Evolutionary conservation across 2,797 vertebrate genomes (phyloP).

Genomic region (Typhlichthys eigenmanni): DNA sequence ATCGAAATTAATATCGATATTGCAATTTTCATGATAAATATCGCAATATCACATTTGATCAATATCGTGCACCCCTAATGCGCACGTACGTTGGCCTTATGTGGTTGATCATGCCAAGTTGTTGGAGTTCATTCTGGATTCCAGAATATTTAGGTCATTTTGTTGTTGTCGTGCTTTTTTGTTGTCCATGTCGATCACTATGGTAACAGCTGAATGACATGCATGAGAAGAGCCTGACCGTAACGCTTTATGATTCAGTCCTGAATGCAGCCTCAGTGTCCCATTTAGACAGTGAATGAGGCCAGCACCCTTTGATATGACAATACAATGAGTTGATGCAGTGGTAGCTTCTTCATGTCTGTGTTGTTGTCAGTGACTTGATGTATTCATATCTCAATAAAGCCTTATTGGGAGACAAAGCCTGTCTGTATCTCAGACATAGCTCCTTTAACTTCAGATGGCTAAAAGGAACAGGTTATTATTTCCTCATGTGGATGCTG

Average conservation of each 20-base stretch:
- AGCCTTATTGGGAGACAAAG: too few relatives aligned
- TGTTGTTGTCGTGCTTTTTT: constrained; percentile 2
- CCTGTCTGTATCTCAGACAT: too few relatives aligned
- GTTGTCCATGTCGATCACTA: constrained; percentile 15
- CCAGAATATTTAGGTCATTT: constrained; percentile 3
- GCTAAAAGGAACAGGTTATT: background rate
- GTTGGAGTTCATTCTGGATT: constrained; percentile 13
- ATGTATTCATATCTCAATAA: too few relatives aligned
- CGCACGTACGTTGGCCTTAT: background rate
- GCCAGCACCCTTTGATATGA: constrained; percentile 1
- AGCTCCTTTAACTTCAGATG: too few relatives aligned
- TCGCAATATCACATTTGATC: too few relatives aligned
- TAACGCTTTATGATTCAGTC: constrained; percentile 1
- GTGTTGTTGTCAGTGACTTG: too few relatives aligned
- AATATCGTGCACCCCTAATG: too few relatives aligned
- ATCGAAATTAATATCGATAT: too few relatives aligned
- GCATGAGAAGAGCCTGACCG: constrained; percentile 17
- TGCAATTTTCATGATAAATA: too few relatives aligned
- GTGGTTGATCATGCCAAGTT: constrained; percentile 8
- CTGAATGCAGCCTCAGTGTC: constrained; percentile 1
- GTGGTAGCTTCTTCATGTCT: background rate
- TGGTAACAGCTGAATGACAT: constrained; percentile 43
- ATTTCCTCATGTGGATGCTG: background rate
- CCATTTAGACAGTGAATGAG: constrained; percentile 13
- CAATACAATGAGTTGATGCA: constrained; percentile 6